Percentiles rank a stretch among this genome's conserved stretches.
phyloP scores from a whole-genome alignment of 2,888 invertebrate genomes.

The Elegia similella region DNA sequence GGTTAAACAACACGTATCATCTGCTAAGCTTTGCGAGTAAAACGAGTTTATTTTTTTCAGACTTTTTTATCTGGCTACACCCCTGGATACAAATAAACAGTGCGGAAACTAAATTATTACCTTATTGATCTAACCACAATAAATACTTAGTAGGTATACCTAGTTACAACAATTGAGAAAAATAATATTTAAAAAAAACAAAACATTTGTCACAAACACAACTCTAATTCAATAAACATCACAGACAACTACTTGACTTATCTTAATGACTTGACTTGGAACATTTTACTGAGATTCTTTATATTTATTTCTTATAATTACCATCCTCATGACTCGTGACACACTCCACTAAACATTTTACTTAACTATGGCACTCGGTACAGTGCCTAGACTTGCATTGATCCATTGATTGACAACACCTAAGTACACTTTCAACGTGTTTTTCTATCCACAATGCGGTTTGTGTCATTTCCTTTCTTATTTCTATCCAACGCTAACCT shows the following conservation, averaged over 20 bases:
- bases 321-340: constrained; percentile 40
- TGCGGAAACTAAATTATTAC: constrained; percentile 29
- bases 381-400: constrained; percentile 14
- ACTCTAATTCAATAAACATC: constrained; percentile 64
- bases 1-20: no score
- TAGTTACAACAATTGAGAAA: constrained; percentile 30
- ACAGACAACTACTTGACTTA: constrained; percentile 71
- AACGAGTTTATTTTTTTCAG: no score
- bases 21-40: no score
- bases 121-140: constrained; percentile 29
- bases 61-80: not conserved
- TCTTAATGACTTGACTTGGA: constrained; percentile 61
- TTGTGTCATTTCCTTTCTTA: not conserved
- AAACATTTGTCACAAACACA: constrained; percentile 47
- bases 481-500: not conserved
- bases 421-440: not conserved
- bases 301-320: constrained; percentile 40
- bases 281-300: constrained; percentile 60
- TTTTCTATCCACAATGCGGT: not conserved
- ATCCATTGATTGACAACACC: not conserved
- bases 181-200: constrained; percentile 31
- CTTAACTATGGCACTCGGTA: constrained; percentile 65
- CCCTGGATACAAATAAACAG: constrained; percentile 14
- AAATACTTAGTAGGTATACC: constrained; percentile 23
- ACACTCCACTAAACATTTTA: constrained; percentile 51